phyloP scores from a whole-genome alignment of 2,797 vertebrate genomes.

The Jordanella pulchra region DNA sequence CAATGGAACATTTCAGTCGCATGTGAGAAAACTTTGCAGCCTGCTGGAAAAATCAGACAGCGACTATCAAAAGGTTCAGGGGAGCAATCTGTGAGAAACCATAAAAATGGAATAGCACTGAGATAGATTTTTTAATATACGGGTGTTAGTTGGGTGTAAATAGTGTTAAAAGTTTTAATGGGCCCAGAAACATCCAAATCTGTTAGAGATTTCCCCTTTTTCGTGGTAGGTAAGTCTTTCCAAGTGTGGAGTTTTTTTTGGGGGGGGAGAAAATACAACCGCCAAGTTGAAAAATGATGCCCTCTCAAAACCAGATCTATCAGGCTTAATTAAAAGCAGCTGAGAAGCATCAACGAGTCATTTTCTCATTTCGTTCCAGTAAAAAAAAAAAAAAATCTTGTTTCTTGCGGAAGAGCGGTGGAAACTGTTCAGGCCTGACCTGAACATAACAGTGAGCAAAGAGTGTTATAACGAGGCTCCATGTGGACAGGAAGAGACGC shows the following conservation, averaged over 20 bases:
- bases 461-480: neutral
- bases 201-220: neutral
- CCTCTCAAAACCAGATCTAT: conserved; percentile 16
- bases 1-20: too few relatives aligned
- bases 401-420: conserved; percentile 33
- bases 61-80: too few relatives aligned
- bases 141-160: neutral
- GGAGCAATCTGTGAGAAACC: too few relatives aligned
- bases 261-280: neutral
- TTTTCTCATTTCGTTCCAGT: conserved; percentile 35
- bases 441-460: conserved; percentile 52
- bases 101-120: too few relatives aligned
- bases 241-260: too few relatives aligned
- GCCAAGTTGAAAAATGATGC: conserved; percentile 7
- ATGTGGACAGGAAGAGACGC: conserved; percentile 44
- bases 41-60: too few relatives aligned
- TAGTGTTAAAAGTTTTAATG: neutral
- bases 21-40: too few relatives aligned
- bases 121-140: too few relatives aligned
- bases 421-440: conserved; percentile 53
- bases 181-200: neutral
- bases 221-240: neutral
- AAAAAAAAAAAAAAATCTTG: neutral
- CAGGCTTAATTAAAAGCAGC: conserved; percentile 54
- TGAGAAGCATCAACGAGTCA: conserved; percentile 39